A percentile compares a stretch with the other conserved stretches of the same genome.
Evolutionary conservation across 2,113 vertebrate species (phyloP).

Genomic region (Climacteris rufus): DNA sequence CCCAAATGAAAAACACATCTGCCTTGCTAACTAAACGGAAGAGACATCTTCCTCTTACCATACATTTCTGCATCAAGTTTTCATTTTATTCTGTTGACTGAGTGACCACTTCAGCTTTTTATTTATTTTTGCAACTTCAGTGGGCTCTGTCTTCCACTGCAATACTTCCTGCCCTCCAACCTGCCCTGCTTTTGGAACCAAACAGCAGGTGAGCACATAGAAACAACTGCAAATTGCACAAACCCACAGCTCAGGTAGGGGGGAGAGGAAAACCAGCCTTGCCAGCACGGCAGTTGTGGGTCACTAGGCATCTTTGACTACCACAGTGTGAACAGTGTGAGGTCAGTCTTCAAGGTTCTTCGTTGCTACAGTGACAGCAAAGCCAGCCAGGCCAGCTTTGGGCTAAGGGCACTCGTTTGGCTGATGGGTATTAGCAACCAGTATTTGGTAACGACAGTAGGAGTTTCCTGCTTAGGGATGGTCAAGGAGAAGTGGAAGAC

Average conservation of each 20-base stretch:
- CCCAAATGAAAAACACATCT: background rate
- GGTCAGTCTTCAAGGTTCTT: constrained; percentile 44
- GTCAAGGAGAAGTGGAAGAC: background rate
- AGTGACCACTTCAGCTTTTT: background rate
- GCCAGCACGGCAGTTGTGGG: background rate
- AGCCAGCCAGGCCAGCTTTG: constrained; percentile 1
- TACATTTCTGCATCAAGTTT: background rate
- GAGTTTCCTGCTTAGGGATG: constrained; percentile 8
- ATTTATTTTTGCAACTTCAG: background rate
- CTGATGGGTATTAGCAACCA: constrained; percentile 15
- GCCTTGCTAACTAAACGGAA: background rate
- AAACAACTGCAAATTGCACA: constrained; percentile 12
- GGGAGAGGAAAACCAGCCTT: background rate
- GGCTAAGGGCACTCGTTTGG: constrained; percentile 51
- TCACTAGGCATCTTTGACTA: background rate
- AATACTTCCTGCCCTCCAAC: background rate
- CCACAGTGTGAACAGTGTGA: constrained; percentile 22
- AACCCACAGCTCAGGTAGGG: background rate
- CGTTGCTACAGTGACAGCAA: constrained; percentile 17
- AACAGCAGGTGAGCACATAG: background rate
- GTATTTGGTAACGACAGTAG: constrained; percentile 32
- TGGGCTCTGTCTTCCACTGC: background rate
- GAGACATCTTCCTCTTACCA: background rate
- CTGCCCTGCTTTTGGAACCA: background rate
- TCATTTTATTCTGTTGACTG: background rate